Percentiles rank a stretch among this genome's conserved stretches.
phyloP scores from a whole-genome alignment of 1,140 invertebrate species.

The Euura lappo region DNA sequence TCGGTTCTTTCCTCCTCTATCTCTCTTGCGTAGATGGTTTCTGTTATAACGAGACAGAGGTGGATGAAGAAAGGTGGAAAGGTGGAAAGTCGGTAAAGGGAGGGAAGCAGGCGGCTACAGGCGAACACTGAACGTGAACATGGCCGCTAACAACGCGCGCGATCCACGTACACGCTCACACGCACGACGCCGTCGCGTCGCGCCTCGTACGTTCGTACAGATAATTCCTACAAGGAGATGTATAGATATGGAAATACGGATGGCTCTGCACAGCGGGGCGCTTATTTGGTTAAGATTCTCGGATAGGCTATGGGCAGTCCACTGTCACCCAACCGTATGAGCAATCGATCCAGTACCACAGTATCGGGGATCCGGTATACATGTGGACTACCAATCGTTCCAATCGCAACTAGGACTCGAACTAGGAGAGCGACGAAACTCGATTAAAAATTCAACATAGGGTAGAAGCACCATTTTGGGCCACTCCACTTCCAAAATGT shows the following conservation, averaged over 20 bases:
- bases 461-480: no score
- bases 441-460: no score
- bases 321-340: constrained; percentile 13
- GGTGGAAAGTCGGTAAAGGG: background rate
- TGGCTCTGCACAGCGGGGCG: constrained; percentile 5
- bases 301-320: background rate
- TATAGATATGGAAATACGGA: constrained; percentile 15
- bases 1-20: background rate
- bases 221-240: constrained; percentile 14
- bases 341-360: background rate
- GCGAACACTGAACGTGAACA: constrained; percentile 8
- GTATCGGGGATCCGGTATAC: no score
- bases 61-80: no score
- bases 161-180: background rate
- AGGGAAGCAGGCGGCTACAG: background rate
- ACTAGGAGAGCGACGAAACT: no score
- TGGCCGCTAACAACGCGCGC: constrained; percentile 8
- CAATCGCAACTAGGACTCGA: no score
- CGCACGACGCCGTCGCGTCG: background rate
- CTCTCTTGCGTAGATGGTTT: no score
- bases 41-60: no score
- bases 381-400: no score
- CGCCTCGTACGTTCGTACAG: constrained; percentile 11
- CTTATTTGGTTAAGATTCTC: constrained; percentile 13
- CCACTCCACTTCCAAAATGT: no score